phyloP scores from a whole-genome alignment of 1,140 invertebrate species.

The Drosophila insularis region DNA sequence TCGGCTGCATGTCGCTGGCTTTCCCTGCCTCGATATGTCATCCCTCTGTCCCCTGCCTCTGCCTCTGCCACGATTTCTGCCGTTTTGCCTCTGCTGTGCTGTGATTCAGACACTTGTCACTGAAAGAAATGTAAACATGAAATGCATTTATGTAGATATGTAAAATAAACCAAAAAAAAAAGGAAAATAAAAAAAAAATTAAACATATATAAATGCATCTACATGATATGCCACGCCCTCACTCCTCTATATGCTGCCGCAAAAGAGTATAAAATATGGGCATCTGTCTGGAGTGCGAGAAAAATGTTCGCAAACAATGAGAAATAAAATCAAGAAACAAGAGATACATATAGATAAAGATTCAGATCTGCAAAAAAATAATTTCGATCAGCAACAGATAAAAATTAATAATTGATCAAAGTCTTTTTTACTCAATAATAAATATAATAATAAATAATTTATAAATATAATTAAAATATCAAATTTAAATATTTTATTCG shows the following conservation, averaged over 20 bases:
- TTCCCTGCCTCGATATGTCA: slow-evolving; percentile 73
- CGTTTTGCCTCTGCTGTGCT: slow-evolving; percentile 9
- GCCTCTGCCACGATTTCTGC: slow-evolving; percentile 21
- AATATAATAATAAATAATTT: no score
- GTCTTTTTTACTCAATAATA: no score
- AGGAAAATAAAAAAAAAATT: slow-evolving; percentile 45
- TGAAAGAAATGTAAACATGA: slow-evolving; percentile 79
- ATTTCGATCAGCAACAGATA: no score
- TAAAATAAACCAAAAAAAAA: slow-evolving; percentile 46
- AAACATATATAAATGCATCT: slow-evolving; percentile 31
- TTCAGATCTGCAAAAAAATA: no score
- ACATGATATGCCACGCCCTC: slow-evolving; percentile 4
- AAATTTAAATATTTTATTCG: no score
- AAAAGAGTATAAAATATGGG: neutral
- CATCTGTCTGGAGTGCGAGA: neutral
- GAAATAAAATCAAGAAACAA: no score
- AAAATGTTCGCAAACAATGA: neutral
- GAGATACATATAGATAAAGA: no score
- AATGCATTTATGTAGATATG: slow-evolving; percentile 80
- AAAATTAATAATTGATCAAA: no score
- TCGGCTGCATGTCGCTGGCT: slow-evolving; percentile 76
- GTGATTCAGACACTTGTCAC: slow-evolving; percentile 80
- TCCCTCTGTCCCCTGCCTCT: slow-evolving; percentile 39
- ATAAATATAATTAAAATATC: no score
- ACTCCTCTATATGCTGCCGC: neutral